Conservation (phyloP, 2,888 invertebrate species). For the Tetragonula carbonaria region DNA sequence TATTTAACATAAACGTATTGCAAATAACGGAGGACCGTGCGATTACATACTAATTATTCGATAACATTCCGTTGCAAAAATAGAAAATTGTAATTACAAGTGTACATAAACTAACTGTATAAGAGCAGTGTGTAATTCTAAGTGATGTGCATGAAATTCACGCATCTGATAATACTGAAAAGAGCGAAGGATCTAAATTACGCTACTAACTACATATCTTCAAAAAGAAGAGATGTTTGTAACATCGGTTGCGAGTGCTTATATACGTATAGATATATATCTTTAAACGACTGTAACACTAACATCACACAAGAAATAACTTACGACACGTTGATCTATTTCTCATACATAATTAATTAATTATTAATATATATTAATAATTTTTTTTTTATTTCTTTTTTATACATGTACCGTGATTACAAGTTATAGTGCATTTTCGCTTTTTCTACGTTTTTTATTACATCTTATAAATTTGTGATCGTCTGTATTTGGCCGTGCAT, state of each 20-base stretch:
- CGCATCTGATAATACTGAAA: conserved; percentile 27
- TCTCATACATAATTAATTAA: not conserved
- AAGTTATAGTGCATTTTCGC: conserved; percentile 33
- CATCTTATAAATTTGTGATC: conserved; percentile 32
- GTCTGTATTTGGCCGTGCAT: conserved; percentile 6
- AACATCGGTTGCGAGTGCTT: conserved; percentile 13
- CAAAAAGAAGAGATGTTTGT: not conserved
- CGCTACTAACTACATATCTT: conserved; percentile 32
- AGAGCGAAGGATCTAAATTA: conserved; percentile 1
- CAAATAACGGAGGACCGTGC: conserved; percentile 17
- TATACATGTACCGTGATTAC: conserved; percentile 20
- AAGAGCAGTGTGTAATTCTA: not conserved
- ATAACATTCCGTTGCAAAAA: conserved; percentile 8
- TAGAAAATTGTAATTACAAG: not conserved
- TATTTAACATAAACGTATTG: conserved; percentile 21
- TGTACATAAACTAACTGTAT: conserved; percentile 26
- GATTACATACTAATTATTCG: conserved; percentile 28
- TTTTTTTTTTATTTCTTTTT: not conserved
- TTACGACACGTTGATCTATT: conserved; percentile 19
- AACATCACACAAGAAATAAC: conserved; percentile 26
- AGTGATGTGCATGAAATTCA: conserved; percentile 28
- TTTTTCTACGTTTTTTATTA: conserved; percentile 27
- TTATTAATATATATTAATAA: conserved; percentile 16
- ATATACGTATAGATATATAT: not conserved
- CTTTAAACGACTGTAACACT: conserved; percentile 31